These are phyloP conservation scores for Drosophila affinis DNA, from an alignment of 2,888 invertebrate genomes.

Conservation along the genomic window DNA sequence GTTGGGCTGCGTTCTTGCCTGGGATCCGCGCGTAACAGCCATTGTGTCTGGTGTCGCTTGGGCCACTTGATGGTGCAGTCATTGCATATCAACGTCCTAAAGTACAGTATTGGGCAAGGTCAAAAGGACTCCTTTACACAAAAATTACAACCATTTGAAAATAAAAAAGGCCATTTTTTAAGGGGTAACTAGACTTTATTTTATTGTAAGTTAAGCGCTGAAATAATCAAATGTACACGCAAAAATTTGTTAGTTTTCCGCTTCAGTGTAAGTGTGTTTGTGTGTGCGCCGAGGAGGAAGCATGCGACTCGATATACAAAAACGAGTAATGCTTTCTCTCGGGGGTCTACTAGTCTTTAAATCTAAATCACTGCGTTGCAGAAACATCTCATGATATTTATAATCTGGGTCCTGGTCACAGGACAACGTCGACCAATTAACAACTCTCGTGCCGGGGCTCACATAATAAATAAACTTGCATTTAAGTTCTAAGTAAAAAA, in stretches of 20 bases:
- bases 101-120: neutral
- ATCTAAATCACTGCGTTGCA: constrained; percentile 58
- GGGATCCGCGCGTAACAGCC: too few relatives aligned
- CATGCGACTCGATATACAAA: constrained; percentile 11
- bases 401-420: constrained; percentile 30
- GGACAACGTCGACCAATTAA: constrained; percentile 9
- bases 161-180: constrained; percentile 1
- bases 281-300: constrained; percentile 17
- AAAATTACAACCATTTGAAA: too few relatives aligned
- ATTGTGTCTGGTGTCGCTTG: too few relatives aligned
- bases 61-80: too few relatives aligned
- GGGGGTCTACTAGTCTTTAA: constrained; percentile 23
- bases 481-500: constrained; percentile 67
- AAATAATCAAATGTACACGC: constrained; percentile 57
- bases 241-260: constrained; percentile 34
- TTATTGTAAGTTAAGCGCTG: constrained; percentile 60
- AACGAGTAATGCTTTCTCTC: constrained; percentile 4
- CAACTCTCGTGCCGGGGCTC: constrained; percentile 10
- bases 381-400: constrained; percentile 26
- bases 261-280: constrained; percentile 40
- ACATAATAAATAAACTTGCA: constrained; percentile 63
- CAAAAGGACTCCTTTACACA: neutral
- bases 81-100: too few relatives aligned
- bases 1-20: too few relatives aligned
- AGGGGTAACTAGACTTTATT: constrained; percentile 57